Evolutionary conservation across 2,888 invertebrate species (phyloP).

Genomic region (Coenonympha arcania): DNA sequence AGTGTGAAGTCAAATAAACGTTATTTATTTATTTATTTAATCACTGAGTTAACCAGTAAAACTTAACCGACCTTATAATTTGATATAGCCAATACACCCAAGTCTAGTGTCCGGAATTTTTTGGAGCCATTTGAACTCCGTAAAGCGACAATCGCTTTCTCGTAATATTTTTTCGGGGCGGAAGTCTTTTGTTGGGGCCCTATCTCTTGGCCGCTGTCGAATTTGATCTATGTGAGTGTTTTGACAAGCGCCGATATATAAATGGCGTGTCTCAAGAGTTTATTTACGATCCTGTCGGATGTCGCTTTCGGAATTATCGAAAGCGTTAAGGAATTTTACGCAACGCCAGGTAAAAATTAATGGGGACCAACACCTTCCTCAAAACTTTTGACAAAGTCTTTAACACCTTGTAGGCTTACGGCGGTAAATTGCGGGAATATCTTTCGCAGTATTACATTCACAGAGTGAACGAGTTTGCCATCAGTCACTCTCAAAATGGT

Average conservation of each 20-base stretch:
- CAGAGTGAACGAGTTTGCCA: too few relatives aligned
- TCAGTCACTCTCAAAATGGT: too few relatives aligned
- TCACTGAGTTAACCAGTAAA: too few relatives aligned
- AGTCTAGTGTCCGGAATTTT: neutral
- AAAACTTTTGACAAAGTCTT: constrained; percentile 7
- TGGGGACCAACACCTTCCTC: constrained; percentile 10
- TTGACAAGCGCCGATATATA: constrained; percentile 50
- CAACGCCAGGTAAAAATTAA: constrained; percentile 40
- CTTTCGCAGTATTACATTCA: too few relatives aligned
- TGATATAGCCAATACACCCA: neutral
- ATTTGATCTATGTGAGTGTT: constrained; percentile 55
- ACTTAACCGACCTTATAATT: neutral
- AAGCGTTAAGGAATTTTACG: constrained; percentile 33
- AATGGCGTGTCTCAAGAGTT: constrained; percentile 20
- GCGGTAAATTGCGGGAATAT: too few relatives aligned
- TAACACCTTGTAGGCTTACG: too few relatives aligned
- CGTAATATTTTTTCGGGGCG: constrained; percentile 41
- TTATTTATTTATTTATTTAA: too few relatives aligned
- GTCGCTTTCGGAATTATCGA: constrained; percentile 8
- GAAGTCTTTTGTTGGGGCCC: constrained; percentile 51
- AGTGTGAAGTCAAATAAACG: too few relatives aligned
- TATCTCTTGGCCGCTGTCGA: constrained; percentile 51
- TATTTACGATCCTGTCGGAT: constrained; percentile 40
- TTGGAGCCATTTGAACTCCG: constrained; percentile 9
- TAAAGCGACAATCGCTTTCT: constrained; percentile 41